Conservation (phyloP, 2,888 invertebrate genomes). For the Drosophila formosana region DNA sequence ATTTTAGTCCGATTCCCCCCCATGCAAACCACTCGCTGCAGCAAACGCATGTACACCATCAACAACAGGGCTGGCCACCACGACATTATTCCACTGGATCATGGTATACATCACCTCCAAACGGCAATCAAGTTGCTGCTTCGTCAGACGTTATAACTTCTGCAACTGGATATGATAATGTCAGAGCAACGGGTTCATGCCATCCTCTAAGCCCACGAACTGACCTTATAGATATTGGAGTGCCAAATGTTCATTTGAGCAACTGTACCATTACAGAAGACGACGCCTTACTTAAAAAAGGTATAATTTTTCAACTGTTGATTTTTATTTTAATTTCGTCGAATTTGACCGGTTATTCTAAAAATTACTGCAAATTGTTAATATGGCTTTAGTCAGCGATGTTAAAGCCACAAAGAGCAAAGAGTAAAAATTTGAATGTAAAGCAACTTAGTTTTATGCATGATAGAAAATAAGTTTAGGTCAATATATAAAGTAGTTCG, state of each 20-base stretch:
- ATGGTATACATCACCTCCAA: slow-evolving; percentile 83
- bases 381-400: too few relatives aligned
- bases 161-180: slow-evolving; percentile 19
- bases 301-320: slow-evolving; percentile 50
- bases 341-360: too few relatives aligned
- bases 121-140: slow-evolving; percentile 54
- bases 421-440: too few relatives aligned
- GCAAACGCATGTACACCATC: slow-evolving; percentile 45
- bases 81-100: slow-evolving; percentile 78
- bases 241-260: slow-evolving; percentile 33
- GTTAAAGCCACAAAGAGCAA: too few relatives aligned
- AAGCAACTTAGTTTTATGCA: too few relatives aligned
- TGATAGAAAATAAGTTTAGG: too few relatives aligned
- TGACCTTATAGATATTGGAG: slow-evolving; percentile 48
- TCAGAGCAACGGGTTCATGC: slow-evolving; percentile 6
- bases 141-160: slow-evolving; percentile 20
- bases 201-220: slow-evolving; percentile 59
- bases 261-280: slow-evolving; percentile 66
- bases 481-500: too few relatives aligned
- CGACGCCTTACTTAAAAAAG: slow-evolving; percentile 78
- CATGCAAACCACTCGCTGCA: slow-evolving; percentile 45
- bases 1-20: slow-evolving; percentile 52
- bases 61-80: slow-evolving; percentile 79
- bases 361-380: too few relatives aligned
- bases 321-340: too few relatives aligned